Conservation (phyloP, 2,797 vertebrate genomes). For the Spinibarbus caldwelli region DNA sequence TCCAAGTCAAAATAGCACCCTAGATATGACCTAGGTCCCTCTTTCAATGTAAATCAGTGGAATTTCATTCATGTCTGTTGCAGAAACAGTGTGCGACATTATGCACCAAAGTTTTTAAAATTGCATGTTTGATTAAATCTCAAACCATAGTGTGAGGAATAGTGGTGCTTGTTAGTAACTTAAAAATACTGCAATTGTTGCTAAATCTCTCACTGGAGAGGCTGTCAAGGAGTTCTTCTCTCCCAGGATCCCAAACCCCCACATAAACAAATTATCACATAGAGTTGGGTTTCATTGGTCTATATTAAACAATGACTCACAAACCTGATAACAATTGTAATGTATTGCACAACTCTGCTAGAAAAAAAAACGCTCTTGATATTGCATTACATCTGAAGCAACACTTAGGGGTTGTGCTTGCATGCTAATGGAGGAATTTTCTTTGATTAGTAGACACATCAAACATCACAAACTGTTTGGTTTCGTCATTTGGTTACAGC, state of each 20-base stretch:
- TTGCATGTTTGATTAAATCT: neutral
- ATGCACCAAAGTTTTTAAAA: neutral
- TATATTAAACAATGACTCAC: neutral
- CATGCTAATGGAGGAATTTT: slow-evolving; percentile 8
- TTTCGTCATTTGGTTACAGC: neutral
- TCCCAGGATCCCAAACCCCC: neutral
- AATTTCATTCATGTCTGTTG: neutral
- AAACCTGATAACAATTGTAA: neutral
- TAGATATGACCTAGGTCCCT: neutral
- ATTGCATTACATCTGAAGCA: slow-evolving; percentile 7
- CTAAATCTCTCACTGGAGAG: neutral
- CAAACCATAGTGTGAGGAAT: neutral
- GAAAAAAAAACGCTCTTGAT: neutral
- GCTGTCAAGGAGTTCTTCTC: neutral
- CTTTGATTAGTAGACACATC: slow-evolving; percentile 6
- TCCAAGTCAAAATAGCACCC: neutral
- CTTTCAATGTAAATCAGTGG: neutral
- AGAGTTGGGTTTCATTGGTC: neutral
- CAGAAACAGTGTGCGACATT: neutral
- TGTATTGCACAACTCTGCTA: neutral
- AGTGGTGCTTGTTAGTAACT: neutral
- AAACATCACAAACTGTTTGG: neutral
- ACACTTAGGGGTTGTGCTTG: neutral
- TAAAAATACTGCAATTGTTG: neutral
- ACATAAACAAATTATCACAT: neutral